Percentiles rank a stretch among this genome's conserved stretches.
Conservation (phyloP, 2,797 vertebrate genomes). For the Premnoplex brunnescens region DNA sequence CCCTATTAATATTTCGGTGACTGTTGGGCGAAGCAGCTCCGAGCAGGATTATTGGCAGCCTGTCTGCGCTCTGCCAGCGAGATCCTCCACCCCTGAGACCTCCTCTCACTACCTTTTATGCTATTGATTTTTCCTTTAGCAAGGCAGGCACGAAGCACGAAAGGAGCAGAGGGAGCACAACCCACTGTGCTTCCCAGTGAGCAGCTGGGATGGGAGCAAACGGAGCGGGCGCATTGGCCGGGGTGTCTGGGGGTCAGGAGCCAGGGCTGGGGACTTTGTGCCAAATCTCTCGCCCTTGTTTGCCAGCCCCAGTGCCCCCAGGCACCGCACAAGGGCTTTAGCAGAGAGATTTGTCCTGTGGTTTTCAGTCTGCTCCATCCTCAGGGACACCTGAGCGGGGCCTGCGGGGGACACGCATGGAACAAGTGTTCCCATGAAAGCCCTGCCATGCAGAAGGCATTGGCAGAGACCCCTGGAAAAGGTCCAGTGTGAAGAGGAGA, state of each 20-base stretch:
- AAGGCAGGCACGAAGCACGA: neutral
- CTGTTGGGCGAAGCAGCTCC: neutral
- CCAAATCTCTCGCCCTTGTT: neutral
- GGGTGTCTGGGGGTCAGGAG: neutral
- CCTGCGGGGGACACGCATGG: accelerated
- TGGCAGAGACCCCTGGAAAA: neutral
- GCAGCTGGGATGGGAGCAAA: neutral
- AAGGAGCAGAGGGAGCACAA: neutral
- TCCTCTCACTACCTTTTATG: neutral
- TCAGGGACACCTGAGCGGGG: neutral
- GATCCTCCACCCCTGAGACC: neutral
- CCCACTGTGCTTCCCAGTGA: neutral
- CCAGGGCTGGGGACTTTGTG: neutral
- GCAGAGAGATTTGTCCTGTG: neutral
- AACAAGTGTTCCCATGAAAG: neutral
- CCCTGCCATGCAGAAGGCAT: neutral
- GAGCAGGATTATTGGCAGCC: neutral
- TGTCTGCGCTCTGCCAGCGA: neutral
- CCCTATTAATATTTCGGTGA: neutral
- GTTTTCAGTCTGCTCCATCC: neutral
- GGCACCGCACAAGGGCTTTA: neutral
- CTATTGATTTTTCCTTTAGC: slow-evolving; percentile 12
- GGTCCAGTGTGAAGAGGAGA: neutral
- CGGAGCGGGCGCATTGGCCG: accelerated
- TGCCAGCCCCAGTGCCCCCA: neutral